A percentile compares a stretch with the other conserved stretches of the same genome.
phyloP scores from a whole-genome alignment of 30 jellyfish, hydroid and myxozoan genomes.

The Aurelia aurita region DNA sequence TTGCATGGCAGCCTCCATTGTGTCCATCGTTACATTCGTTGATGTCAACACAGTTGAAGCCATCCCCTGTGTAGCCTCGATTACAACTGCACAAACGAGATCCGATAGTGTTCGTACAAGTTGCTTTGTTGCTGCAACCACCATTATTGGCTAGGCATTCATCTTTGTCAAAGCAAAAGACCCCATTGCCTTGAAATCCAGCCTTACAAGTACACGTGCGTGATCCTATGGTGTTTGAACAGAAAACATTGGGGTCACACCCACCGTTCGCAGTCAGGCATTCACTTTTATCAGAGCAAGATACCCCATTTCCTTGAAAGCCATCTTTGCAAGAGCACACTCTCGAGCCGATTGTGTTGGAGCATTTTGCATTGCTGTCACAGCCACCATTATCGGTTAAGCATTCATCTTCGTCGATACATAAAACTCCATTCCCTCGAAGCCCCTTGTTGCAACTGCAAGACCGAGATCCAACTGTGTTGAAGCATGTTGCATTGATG shows the following conservation, averaged over 20 bases:
- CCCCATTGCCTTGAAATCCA: conserved; percentile 48
- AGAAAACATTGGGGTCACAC: conserved; percentile 9
- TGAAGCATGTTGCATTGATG: conserved; percentile 7
- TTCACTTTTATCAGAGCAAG: conserved; percentile 47
- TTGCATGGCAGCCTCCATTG: conserved; percentile 30
- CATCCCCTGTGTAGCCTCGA: conserved; percentile 53
- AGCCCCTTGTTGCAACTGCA: conserved; percentile 43
- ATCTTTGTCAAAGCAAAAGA: neutral
- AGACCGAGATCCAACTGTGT: conserved; percentile 2
- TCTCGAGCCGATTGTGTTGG: conserved; percentile 6
- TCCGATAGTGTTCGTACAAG: neutral
- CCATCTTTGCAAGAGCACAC: conserved; percentile 46
- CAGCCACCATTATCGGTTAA: no score
- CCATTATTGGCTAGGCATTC: no score
- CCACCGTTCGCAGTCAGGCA: conserved; percentile 51
- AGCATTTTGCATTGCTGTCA: no score
- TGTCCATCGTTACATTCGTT: conserved; percentile 42
- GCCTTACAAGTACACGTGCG: conserved; percentile 22
- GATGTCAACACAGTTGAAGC: conserved; percentile 33
- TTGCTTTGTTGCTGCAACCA: no score
- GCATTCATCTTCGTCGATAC: neutral
- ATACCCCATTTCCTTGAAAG: conserved; percentile 48
- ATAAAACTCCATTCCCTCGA: conserved; percentile 10
- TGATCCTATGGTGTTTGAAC: conserved; percentile 20
- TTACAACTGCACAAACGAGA: conserved; percentile 27